phyloP scores from a whole-genome alignment of 2,888 invertebrate species.

The Conops quadrifasciatus region DNA sequence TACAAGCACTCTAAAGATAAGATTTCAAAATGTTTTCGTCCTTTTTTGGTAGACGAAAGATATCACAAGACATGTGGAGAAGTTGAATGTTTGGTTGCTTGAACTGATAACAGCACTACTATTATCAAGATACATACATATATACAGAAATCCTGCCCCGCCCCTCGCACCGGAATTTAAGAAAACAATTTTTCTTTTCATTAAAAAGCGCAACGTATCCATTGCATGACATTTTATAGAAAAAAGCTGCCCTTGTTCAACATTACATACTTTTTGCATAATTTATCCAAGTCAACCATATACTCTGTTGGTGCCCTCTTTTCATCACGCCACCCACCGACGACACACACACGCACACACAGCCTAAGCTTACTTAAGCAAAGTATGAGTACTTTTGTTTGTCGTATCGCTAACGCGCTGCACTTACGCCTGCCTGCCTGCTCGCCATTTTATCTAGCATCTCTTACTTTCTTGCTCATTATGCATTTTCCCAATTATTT shows the following conservation, averaged over 20 bases:
- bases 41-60: not conserved
- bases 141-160: not conserved
- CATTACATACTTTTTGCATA: slow-evolving; percentile 35
- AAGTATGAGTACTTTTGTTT: slow-evolving; percentile 11
- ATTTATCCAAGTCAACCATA: slow-evolving; percentile 6
- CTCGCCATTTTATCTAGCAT: slow-evolving; percentile 17
- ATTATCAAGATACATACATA: not conserved
- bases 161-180: not conserved
- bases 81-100: not conserved
- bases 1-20: not conserved
- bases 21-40: not conserved
- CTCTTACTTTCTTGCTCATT: slow-evolving; percentile 25
- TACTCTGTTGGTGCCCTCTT: not conserved
- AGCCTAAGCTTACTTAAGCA: not conserved
- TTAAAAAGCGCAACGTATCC: slow-evolving; percentile 34
- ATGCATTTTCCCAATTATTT: slow-evolving; percentile 35
- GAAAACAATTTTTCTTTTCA: not conserved
- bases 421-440: not conserved
- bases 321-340: not conserved
- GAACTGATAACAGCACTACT: not conserved
- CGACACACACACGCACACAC: too few relatives aligned
- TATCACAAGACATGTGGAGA: slow-evolving; percentile 8
- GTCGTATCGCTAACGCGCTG: slow-evolving; percentile 2
- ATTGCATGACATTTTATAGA: slow-evolving; percentile 31
- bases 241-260: slow-evolving; percentile 38